A percentile compares a stretch with the other conserved stretches of the same genome.
phyloP scores from a whole-genome alignment of 2,797 vertebrate species.

The Setipinna tenuifilis region DNA sequence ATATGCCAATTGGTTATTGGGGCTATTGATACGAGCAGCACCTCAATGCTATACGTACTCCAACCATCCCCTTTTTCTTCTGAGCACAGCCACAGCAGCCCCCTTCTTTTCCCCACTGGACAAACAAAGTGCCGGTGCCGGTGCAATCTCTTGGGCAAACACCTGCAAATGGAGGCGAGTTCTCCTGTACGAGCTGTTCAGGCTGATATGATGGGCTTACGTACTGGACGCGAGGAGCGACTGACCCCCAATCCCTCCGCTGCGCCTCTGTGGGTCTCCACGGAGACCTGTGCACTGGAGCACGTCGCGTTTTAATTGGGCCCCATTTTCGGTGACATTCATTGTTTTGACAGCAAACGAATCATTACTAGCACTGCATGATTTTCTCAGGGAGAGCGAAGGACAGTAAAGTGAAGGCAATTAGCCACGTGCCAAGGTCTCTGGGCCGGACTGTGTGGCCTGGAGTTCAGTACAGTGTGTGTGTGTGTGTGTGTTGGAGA shows the following conservation, averaged over 20 bases:
- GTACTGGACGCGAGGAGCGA: neutral
- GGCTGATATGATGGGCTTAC: neutral
- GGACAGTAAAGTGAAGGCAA: constrained; percentile 41
- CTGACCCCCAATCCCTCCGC: constrained; percentile 21
- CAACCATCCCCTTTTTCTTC: neutral
- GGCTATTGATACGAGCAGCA: neutral
- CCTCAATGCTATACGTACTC: neutral
- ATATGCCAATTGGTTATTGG: neutral
- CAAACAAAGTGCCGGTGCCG: neutral
- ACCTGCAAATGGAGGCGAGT: constrained; percentile 3
- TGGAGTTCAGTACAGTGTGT: neutral
- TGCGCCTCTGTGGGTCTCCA: neutral
- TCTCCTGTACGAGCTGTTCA: neutral
- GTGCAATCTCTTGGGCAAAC: neutral
- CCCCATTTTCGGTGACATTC: constrained; percentile 71
- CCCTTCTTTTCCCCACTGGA: neutral
- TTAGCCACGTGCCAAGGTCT: constrained; percentile 33
- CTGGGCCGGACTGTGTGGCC: constrained; percentile 6
- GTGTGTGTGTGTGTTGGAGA: neutral
- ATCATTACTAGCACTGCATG: constrained; percentile 36
- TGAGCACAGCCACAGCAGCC: neutral
- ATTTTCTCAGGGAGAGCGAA: neutral
- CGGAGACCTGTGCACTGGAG: constrained; percentile 12
- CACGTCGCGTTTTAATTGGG: constrained; percentile 64
- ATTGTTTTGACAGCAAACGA: constrained; percentile 69